Base-by-base conservation (phyloP, 1,140 invertebrate species). In the Tachypleus tridentatus region DNA sequence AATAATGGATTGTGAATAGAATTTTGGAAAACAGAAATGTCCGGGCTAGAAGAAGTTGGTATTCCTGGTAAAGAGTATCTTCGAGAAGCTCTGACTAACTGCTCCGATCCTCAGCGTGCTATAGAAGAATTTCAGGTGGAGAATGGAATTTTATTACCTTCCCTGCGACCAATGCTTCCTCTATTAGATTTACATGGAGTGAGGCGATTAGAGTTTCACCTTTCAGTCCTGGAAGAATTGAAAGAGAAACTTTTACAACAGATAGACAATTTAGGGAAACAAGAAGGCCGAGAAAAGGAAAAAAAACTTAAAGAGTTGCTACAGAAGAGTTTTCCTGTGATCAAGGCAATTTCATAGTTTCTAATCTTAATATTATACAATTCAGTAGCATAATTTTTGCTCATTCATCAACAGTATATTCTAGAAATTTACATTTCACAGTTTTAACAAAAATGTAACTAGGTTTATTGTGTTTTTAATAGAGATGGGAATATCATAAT, bases 161-260 rank as follows among this genome's bases (percentile, higher is more conserved):
- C 93, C 0, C 77, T 98, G 51, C 79, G 91, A 60, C 92, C 94
- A 49, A 97, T 97, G 87, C 76, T 98, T 56, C 94, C 94, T 6
- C 79, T 98, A 29, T 79, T 98, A 4, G 95, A 98, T 78, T 80
- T 98, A 4, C 94, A 97, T 77, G 92, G 90, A 6, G 88, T 97
- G 0, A 84, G 88, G 53, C 79, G 95, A 63, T 77, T 96, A 6
- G 93, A 97, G 77, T 97, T 98, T 77, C 94, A 98, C 76, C 87
- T 87, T 51, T 94, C 93, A 1, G 91, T 97, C 4, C 82, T 97
- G 69, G 95, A 98, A 80, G 93, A 95, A 77, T 76, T 98, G 49
- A 78, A 93, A 59, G 93, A 97, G 49, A 93, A 91, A 75, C 77
- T 98, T 0, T 84, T 94, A 50, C 79, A 84, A 29, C 87, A 92